A percentile compares a stretch with the other conserved stretches of the same genome.
Conservation (phyloP, 1,140 invertebrate species). For the Zaprionus vittiger region DNA sequence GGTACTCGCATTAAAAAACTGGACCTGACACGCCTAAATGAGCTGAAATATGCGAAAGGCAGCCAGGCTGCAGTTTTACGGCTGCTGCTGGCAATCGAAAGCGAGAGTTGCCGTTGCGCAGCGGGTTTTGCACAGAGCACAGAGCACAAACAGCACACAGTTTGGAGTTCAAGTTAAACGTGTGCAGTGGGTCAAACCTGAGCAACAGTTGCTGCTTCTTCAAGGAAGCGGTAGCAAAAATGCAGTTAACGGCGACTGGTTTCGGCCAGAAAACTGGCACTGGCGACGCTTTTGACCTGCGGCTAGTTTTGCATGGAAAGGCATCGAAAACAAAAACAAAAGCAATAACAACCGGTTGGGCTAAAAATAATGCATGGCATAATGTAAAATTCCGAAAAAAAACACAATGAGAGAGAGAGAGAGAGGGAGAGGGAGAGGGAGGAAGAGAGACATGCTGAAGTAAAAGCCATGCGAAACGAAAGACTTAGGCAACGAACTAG, state of each 20-base stretch:
- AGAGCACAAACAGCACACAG: constrained; percentile 27
- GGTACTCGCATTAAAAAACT: constrained; percentile 61
- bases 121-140: constrained; percentile 23
- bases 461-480: constrained; percentile 55
- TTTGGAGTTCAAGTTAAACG: constrained; percentile 82
- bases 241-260: constrained; percentile 79
- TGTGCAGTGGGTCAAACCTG: constrained; percentile 76
- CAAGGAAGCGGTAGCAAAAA: constrained; percentile 62
- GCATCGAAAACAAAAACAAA: constrained; percentile 5
- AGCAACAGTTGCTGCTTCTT: constrained; percentile 51
- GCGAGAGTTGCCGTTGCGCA: constrained; percentile 65
- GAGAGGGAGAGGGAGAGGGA: not conserved
- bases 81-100: constrained; percentile 60
- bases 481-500: constrained; percentile 37
- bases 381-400: constrained; percentile 17
- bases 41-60: constrained; percentile 76
- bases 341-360: constrained; percentile 64
- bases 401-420: not conserved
- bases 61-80: constrained; percentile 53
- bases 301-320: constrained; percentile 55
- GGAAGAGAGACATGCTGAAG: constrained; percentile 8
- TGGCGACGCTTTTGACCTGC: constrained; percentile 65
- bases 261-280: constrained; percentile 50
- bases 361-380: constrained; percentile 55
- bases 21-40: constrained; percentile 79